A percentile compares a stretch with the other conserved stretches of the same genome.
Evolutionary conservation across 2,888 invertebrate species (phyloP).

Genomic region (Limnephilus rhombicus): DNA sequence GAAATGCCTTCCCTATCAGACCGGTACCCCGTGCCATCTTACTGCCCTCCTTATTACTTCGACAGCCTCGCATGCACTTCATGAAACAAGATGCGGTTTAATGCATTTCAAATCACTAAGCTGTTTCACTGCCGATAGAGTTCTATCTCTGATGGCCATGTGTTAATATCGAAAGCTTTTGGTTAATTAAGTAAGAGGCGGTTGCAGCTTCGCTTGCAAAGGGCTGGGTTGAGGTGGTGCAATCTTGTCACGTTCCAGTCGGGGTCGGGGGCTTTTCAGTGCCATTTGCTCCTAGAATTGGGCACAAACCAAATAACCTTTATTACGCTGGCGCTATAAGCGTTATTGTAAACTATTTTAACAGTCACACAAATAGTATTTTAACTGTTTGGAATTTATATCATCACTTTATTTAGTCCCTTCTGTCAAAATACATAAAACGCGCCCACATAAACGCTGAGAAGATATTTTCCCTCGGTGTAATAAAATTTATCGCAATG

Average conservation of each 20-base stretch:
- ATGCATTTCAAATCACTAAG: conserved; percentile 7
- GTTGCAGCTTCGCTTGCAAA: background rate
- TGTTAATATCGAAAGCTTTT: conserved; percentile 46
- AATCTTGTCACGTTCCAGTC: conserved; percentile 9
- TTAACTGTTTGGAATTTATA: conserved; percentile 1
- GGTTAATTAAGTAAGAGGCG: conserved; percentile 40
- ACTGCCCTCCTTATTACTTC: conserved; percentile 10
- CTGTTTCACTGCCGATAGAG: background rate
- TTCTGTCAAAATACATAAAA: conserved; percentile 12
- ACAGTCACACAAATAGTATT: background rate
- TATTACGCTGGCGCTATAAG: background rate
- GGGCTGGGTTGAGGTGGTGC: background rate
- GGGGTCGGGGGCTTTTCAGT: background rate
- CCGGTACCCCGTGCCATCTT: conserved; percentile 10
- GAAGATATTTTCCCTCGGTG: conserved; percentile 20
- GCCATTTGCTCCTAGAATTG: background rate
- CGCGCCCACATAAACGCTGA: conserved; percentile 22
- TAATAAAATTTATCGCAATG: conserved; percentile 35
- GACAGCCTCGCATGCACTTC: background rate
- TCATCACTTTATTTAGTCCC: conserved; percentile 11
- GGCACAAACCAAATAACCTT: conserved; percentile 4
- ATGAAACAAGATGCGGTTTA: background rate
- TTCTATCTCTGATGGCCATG: background rate
- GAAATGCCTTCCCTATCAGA: conserved; percentile 26
- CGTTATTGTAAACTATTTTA: background rate